Conservation (phyloP, 2,797 vertebrate species). For the Potorous gilbertii region DNA sequence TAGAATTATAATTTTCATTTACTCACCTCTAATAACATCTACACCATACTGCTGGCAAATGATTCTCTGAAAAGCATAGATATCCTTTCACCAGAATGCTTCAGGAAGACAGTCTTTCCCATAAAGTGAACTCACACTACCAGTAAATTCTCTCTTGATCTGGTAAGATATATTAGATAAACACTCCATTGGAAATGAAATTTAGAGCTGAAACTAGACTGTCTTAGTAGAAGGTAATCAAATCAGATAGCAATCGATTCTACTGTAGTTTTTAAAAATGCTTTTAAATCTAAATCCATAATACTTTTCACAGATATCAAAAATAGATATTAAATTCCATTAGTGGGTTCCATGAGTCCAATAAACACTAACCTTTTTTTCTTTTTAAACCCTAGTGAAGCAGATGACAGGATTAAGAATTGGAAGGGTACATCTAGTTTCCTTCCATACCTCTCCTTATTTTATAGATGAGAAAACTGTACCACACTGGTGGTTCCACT, state of each 20-base stretch:
- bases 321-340: conserved; percentile 76
- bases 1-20: conserved; percentile 9
- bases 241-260: conserved; percentile 65
- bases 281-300: conserved; percentile 73
- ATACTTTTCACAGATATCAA: conserved; percentile 70
- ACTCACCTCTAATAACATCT: conserved; percentile 10
- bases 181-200: conserved; percentile 65
- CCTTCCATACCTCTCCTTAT: background rate
- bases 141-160: conserved; percentile 44
- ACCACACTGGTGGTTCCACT: background rate
- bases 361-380: conserved; percentile 32
- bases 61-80: conserved; percentile 48
- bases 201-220: conserved; percentile 62
- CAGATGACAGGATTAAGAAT: background rate
- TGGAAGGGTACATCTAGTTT: background rate
- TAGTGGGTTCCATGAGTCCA: conserved; percentile 73
- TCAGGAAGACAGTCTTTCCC: conserved; percentile 34
- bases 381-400: conserved; percentile 62
- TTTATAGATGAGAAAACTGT: background rate
- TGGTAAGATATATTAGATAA: conserved; percentile 38
- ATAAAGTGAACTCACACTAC: conserved; percentile 45
- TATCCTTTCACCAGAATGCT: conserved; percentile 11
- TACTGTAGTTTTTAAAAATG: conserved; percentile 45
- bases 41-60: background rate
- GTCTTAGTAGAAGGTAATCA: conserved; percentile 65